Evolutionary conservation across 1,140 invertebrate genomes (phyloP).

Genomic region (Araneus ventricosus): DNA sequence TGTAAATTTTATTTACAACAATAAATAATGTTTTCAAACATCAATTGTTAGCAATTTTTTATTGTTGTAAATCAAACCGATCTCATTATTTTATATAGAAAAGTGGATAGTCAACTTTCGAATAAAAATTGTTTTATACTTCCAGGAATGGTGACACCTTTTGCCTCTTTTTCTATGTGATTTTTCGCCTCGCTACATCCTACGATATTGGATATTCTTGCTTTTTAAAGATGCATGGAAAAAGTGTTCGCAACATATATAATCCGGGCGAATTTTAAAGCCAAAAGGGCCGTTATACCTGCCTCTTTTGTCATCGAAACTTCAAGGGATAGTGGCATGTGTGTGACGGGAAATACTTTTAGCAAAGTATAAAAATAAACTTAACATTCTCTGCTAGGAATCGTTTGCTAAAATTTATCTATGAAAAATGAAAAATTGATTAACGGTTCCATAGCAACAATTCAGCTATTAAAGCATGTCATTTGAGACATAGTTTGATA

Average conservation of each 20-base stretch:
- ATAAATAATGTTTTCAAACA: no score
- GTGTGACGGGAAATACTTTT: background rate
- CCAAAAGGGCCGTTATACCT: background rate
- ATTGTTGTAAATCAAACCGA: no score
- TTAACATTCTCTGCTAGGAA: background rate
- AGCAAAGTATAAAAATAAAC: background rate
- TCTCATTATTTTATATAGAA: no score
- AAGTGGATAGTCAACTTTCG: background rate
- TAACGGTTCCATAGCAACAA: background rate
- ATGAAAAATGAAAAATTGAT: background rate
- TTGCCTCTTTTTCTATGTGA: background rate
- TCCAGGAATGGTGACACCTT: background rate
- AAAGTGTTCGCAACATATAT: conserved; percentile 9
- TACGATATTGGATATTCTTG: conserved; percentile 10
- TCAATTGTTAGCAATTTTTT: no score
- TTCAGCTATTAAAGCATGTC: background rate
- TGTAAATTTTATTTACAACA: no score
- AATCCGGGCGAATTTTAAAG: background rate
- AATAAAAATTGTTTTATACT: background rate
- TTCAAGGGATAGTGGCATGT: background rate
- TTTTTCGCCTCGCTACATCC: background rate
- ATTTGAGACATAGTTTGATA: background rate
- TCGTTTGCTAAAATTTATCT: background rate
- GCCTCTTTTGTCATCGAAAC: background rate
- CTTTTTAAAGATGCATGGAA: conserved; percentile 16